Evolutionary conservation across 1,140 invertebrate genomes (phyloP), one percentile per base, ranked within the genome.

Genomic region (Orius insidiosus): DNA sequence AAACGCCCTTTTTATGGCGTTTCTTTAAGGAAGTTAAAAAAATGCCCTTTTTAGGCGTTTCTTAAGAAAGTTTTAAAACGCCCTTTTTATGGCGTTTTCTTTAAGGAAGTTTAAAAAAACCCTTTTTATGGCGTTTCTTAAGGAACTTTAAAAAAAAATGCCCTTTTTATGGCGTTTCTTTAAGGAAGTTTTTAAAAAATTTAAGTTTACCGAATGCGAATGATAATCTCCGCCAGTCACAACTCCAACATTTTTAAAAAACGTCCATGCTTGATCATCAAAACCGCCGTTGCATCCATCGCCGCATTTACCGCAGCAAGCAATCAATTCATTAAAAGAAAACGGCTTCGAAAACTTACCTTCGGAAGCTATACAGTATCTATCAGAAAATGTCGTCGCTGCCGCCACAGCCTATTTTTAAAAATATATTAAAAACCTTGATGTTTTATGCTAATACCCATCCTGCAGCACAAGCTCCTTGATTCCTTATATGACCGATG

Each of bases 401-500:
- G 40, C 42, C 1, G 51, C 33, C 4, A 54, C 40, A 3, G 55
- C 55, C 55, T 56, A 24, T 4, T 24, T 24, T 24, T 24, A 24
- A 24, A 4, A 24, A 24, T 24, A 24, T 4, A 24, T 7, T 4
- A 24, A 24, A 24, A 7, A 7, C 24, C 7, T 24, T 24, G 3
- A 7, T 3, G 24, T 24, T 24, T 24, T 24, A n/a, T n/a, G n/a
- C n/a, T n/a, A n/a, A n/a, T n/a, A 72, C 71, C 77, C 77, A 80
- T 59, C 76, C 80, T 13, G 75, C 78, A 13, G 77, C 78, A 57
- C 73, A 75, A 5, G 68, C 68, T 5, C 70, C 78, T 61, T 85
- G 82, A 68, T 85, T 80, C 51, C 80, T 65, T 16, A 85, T 74
- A 59, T 84, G 78, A 24, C 65, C 65, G 50, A 85, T 72, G 1